Evolutionary conservation across 2,113 vertebrate species (phyloP).

Genomic region (Ailurus styani): DNA sequence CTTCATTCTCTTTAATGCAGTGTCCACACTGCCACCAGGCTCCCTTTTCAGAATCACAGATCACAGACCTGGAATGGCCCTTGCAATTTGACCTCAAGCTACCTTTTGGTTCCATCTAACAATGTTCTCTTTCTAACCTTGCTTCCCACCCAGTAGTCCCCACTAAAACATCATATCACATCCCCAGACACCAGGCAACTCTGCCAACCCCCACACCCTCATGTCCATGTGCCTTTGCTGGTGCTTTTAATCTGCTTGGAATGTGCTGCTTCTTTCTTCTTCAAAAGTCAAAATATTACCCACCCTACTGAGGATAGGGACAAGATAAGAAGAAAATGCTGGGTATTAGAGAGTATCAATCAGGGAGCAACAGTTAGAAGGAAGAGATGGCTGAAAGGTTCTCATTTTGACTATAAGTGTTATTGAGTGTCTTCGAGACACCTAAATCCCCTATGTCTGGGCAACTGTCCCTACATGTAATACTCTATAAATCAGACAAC

Average conservation of each 20-base stretch:
- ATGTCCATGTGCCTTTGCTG: not conserved
- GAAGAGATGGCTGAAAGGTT: slow-evolving; percentile 11
- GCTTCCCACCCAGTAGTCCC: not conserved
- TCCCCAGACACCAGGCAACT: not conserved
- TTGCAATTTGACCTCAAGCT: not conserved
- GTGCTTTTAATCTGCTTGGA: not conserved
- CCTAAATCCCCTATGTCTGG: not conserved
- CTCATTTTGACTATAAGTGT: slow-evolving; percentile 17
- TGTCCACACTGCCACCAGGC: not conserved
- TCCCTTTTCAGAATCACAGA: not conserved
- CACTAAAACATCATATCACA: not conserved
- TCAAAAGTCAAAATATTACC: slow-evolving; percentile 33
- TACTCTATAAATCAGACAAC: not conserved
- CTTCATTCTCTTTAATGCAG: not conserved
- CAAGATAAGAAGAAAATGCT: not conserved
- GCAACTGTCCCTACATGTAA: not conserved
- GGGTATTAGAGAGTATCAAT: not conserved
- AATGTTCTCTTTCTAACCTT: not conserved
- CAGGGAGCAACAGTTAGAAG: not conserved
- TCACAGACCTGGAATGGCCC: not conserved
- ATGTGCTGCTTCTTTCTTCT: not conserved
- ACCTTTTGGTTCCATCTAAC: not conserved
- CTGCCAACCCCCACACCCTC: not conserved
- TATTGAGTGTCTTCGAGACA: not conserved
- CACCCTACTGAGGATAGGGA: not conserved